These are phyloP conservation scores for Phalacrocorax carbo DNA, from an alignment of 2,113 vertebrate genomes.

Conservation along the genomic window DNA sequence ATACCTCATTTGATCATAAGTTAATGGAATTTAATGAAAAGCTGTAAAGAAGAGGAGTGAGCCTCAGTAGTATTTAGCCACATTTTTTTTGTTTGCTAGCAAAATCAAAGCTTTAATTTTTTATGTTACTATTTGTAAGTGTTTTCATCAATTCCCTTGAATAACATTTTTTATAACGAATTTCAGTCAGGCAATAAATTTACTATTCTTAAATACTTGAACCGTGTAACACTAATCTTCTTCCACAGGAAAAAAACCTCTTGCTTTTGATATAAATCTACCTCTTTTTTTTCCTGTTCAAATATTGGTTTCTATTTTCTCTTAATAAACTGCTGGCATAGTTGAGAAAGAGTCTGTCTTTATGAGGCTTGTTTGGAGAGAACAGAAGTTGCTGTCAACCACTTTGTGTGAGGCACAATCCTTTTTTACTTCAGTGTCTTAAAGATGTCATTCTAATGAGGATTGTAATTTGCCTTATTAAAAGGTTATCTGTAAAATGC, in stretches of 20 bases:
- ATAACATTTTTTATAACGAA: background rate
- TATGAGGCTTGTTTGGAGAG: background rate
- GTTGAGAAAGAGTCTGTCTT: background rate
- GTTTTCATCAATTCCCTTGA: background rate
- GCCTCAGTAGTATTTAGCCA: background rate
- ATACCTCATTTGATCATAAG: background rate
- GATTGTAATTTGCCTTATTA: background rate
- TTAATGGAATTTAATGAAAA: slow-evolving; percentile 13
- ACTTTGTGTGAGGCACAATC: background rate
- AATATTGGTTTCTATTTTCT: background rate
- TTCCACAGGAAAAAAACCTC: background rate
- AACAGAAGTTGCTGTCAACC: rapidly evolving
- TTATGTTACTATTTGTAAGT: background rate
- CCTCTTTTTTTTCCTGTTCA: background rate
- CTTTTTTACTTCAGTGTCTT: background rate
- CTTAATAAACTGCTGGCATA: background rate
- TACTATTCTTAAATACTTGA: slow-evolving; percentile 1
- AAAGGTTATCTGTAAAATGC: background rate
- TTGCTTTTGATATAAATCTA: background rate
- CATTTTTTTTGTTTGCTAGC: background rate
- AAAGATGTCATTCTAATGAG: background rate
- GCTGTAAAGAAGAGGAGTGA: background rate
- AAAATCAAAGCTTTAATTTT: background rate
- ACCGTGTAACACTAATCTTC: background rate
- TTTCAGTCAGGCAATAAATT: background rate